Base-by-base conservation (phyloP, 2,888 invertebrate genomes). In the Timema cristinae region DNA sequence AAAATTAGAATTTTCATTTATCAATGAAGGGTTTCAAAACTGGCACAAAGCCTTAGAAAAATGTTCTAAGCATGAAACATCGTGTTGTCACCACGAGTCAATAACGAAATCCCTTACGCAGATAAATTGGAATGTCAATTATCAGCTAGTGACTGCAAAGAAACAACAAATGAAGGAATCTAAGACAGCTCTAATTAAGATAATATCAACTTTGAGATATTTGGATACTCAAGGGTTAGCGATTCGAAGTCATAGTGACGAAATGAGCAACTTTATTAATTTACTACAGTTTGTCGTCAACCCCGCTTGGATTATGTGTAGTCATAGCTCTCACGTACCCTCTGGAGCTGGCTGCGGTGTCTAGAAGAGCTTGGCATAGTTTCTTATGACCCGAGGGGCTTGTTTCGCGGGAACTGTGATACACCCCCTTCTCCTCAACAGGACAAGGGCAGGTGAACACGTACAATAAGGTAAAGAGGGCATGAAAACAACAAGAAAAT, bases 151-250 rank as follows among this genome's bases (percentile, higher is more conserved):
- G 9, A 59, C 59, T 59, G 5, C 13, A 59, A 56, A 56, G 59
- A 16, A 15, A 59, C 59, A 59, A 59, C 59, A 59, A 59, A 59
- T 59, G 59, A 59, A n/a, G 15, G n/a, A 59, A 16, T 59, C 59
- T 13, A 59, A n/a, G n/a, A 59, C 59, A n/a, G 59, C 9, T 59
- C n/a, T 59, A 5, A 13, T 6, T 2, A 9, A 5, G 56, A 56
- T 56, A 56, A 11, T 59, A 59, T n/a, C 8, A 59, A 59, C 13
- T 5, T n/a, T 59, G 13, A n/a, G 59, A 59, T 59, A 7, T 59
- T 59, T 11, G n/a, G n/a, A 13, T 59, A 59, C 15, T 13, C 10
- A 59, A n/a, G 4, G 8, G 59, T n/a, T 59, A 59, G 13, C 5
- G 1, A 59, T 59, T n/a, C n/a, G 59, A 59, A n/a, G 59, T 59